Conservation (phyloP, 30 jellyfish, hydroid and myxozoan genomes). For the Pelagia noctiluca region DNA sequence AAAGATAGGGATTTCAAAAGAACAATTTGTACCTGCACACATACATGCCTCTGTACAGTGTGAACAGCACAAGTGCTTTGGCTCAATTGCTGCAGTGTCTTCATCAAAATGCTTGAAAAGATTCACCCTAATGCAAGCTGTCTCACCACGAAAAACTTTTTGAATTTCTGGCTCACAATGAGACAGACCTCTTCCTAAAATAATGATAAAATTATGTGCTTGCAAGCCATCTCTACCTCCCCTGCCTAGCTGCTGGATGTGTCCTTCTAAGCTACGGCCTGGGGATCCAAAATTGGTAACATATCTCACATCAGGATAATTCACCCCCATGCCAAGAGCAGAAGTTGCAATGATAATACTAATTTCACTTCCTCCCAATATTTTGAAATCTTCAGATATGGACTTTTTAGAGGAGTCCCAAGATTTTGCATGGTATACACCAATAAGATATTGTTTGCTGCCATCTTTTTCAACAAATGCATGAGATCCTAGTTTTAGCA, state of each 20-base stretch:
- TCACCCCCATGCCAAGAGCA: slow-evolving; percentile 3
- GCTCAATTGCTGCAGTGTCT: too few species aligned
- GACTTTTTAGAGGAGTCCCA: not conserved
- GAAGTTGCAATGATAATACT: slow-evolving; percentile 2
- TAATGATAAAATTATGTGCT: slow-evolving; percentile 9
- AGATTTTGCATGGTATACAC: slow-evolving; percentile 4
- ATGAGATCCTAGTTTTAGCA: too few species aligned
- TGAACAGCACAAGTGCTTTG: too few species aligned
- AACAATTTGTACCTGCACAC: too few species aligned
- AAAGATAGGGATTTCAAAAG: too few species aligned
- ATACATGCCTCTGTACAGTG: too few species aligned
- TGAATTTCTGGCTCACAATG: slow-evolving; percentile 6
- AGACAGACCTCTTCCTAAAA: slow-evolving; percentile 9
- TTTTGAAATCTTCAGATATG: slow-evolving; percentile 12
- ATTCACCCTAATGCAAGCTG: too few species aligned
- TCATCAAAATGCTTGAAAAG: too few species aligned
- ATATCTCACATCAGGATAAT: slow-evolving; percentile 14
- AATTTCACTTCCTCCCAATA: slow-evolving; percentile 14
- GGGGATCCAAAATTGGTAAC: slow-evolving; percentile 15
- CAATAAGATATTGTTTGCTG: too few species aligned
- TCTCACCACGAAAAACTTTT: not conserved
- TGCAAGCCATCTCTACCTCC: slow-evolving; percentile 13
- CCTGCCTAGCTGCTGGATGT: slow-evolving; percentile 12
- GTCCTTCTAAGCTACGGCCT: slow-evolving; percentile 12
- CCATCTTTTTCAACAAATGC: too few species aligned